Percentiles rank a stretch among this genome's conserved stretches.
These are phyloP conservation scores for Balaeniceps rex DNA, from an alignment of 2,113 vertebrate species.

Conservation along the genomic window DNA sequence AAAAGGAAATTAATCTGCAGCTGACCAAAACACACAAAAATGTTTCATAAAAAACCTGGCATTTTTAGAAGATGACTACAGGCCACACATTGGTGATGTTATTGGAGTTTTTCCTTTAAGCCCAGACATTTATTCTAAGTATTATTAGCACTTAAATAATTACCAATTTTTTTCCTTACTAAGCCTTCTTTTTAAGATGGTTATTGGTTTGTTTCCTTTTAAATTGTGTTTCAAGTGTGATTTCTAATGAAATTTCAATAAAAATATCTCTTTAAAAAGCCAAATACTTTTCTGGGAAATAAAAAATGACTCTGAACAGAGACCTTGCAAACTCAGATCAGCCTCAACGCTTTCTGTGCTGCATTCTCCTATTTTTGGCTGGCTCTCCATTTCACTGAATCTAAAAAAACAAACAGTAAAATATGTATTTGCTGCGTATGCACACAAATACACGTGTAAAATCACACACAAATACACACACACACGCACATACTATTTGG, in stretches of 20 bases:
- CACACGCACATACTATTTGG: background rate
- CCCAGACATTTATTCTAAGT: background rate
- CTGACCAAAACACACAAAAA: constrained; percentile 5
- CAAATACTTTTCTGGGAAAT: background rate
- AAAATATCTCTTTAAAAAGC: background rate
- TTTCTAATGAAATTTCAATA: background rate
- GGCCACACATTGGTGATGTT: background rate
- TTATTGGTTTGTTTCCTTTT: background rate
- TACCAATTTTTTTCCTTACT: background rate
- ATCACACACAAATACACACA: background rate
- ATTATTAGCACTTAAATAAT: background rate
- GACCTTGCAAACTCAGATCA: background rate
- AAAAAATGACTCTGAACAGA: background rate
- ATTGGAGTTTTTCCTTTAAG: background rate
- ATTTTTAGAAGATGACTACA: background rate
- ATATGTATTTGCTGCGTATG: background rate
- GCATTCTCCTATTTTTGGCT: background rate
- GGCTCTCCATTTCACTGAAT: background rate
- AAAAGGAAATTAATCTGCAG: background rate
- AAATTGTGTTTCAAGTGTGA: background rate
- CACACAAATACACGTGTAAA: fast-evolving
- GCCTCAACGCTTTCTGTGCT: background rate
- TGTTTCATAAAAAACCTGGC: background rate
- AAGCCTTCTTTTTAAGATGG: background rate
- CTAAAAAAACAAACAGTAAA: background rate